A percentile compares a stretch with the other conserved stretches of the same genome.
Evolutionary conservation across 2,113 vertebrate genomes (phyloP).

Genomic region (Chascanopsetta lugubris): DNA sequence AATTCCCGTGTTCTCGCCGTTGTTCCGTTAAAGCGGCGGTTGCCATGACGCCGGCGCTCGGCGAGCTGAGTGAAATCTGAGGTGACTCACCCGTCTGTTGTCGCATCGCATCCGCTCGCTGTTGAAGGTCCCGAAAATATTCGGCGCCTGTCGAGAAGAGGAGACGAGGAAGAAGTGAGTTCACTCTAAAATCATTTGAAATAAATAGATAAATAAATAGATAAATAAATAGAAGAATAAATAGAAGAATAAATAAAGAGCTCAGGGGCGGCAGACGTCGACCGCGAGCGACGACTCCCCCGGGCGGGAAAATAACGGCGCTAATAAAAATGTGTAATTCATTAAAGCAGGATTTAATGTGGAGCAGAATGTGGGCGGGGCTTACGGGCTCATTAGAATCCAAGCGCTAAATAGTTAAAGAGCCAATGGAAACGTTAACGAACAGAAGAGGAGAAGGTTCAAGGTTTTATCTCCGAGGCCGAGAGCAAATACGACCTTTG

Average conservation of each 20-base stretch:
- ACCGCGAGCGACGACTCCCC: background rate
- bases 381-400: background rate
- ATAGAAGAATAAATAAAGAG: slow-evolving; percentile 1
- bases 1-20: no score
- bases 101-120: slow-evolving; percentile 19
- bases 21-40: background rate
- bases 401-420: background rate
- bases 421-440: background rate
- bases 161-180: background rate
- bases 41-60: background rate
- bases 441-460: background rate
- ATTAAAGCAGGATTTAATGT: slow-evolving; percentile 15
- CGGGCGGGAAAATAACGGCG: slow-evolving; percentile 36
- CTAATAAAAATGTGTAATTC: slow-evolving; percentile 48
- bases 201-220: no score
- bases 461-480: background rate
- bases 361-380: background rate
- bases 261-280: background rate
- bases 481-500: no score
- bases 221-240: no score
- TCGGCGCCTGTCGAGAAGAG: slow-evolving; percentile 22
- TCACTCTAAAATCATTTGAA: background rate
- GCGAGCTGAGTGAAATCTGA: background rate
- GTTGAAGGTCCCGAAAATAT: slow-evolving; percentile 22
- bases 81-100: slow-evolving; percentile 49